phyloP scores from a whole-genome alignment of 2,797 vertebrate genomes.

The Etheostoma nigrum region DNA sequence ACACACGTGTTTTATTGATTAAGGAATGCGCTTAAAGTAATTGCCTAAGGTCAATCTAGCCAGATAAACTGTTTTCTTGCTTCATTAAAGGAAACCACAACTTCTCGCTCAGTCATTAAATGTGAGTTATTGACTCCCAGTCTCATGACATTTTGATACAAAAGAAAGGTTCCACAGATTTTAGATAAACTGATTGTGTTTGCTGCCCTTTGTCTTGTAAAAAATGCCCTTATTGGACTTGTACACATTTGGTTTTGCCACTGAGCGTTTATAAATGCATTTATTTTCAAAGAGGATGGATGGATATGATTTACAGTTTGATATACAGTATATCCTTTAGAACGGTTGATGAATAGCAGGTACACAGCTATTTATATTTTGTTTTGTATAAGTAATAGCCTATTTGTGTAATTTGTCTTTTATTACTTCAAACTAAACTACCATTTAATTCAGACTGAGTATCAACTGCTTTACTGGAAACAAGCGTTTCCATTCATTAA shows the following conservation, averaged over 20 bases:
- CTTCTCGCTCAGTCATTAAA: constrained; percentile 73
- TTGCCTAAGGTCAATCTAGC: constrained; percentile 77
- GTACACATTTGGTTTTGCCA: constrained; percentile 31
- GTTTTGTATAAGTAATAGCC: background rate
- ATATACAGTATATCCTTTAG: constrained; percentile 26
- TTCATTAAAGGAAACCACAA: constrained; percentile 77
- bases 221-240: constrained; percentile 46
- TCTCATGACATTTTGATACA: constrained; percentile 77
- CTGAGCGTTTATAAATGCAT: constrained; percentile 27
- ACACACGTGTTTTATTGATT: constrained; percentile 72
- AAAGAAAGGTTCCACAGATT: constrained; percentile 59
- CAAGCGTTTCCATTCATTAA: constrained; percentile 10
- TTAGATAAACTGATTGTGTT: constrained; percentile 65
- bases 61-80: constrained; percentile 79
- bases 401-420: background rate
- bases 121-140: constrained; percentile 72
- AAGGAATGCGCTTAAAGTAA: constrained; percentile 76
- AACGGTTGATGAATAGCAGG: constrained; percentile 6
- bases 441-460: background rate
- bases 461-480: constrained; percentile 4
- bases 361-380: background rate
- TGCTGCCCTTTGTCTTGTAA: constrained; percentile 61
- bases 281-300: constrained; percentile 43
- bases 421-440: background rate
- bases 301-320: constrained; percentile 30